Evolutionary conservation across 2,113 vertebrate species (phyloP).

Genomic region (Nothocercus julius): DNA sequence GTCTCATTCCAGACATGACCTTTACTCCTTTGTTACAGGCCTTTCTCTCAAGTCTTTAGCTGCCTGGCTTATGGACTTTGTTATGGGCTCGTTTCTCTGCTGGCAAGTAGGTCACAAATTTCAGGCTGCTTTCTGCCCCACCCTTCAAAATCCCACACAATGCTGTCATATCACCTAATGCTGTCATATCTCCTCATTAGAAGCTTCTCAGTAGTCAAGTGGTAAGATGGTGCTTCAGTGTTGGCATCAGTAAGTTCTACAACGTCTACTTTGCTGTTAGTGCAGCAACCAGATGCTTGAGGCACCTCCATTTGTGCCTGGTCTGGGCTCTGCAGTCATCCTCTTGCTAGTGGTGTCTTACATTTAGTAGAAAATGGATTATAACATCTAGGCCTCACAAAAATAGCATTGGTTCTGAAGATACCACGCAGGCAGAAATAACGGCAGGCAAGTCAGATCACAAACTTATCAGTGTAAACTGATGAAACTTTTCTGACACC

Average conservation of each 20-base stretch:
- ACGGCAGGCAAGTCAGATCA: background rate
- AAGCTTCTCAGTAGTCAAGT: background rate
- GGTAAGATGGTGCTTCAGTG: background rate
- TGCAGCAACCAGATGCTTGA: background rate
- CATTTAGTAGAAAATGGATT: background rate
- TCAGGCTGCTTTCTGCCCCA: background rate
- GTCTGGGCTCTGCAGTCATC: background rate
- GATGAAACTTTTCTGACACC: background rate
- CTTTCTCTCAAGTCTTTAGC: background rate
- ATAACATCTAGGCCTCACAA: background rate
- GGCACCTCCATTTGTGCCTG: background rate
- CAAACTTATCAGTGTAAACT: background rate
- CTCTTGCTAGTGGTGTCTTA: background rate
- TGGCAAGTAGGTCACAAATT: background rate
- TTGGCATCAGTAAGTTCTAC: background rate
- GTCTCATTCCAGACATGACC: background rate
- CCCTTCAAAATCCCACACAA: background rate
- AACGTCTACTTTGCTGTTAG: background rate
- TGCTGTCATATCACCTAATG: background rate
- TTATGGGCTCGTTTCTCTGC: background rate
- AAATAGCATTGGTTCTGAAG: background rate
- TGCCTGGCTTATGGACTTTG: background rate
- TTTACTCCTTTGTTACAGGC: background rate
- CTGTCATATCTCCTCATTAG: background rate
- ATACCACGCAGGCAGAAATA: background rate